Base-by-base conservation (phyloP, 2,797 vertebrate species). In the Darevskia nairensis region DNA sequence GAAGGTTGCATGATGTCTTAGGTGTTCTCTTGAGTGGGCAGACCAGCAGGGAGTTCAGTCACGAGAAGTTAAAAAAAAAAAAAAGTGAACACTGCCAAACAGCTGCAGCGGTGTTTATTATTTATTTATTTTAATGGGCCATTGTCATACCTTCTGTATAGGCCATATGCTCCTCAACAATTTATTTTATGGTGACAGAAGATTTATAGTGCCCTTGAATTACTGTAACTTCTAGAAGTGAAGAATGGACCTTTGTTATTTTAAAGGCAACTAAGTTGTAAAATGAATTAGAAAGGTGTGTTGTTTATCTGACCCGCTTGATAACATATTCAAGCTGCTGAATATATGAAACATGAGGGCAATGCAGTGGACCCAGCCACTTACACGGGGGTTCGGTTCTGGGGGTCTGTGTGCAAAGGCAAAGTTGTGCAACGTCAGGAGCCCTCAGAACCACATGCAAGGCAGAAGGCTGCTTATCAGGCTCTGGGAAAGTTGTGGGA, bases 121-220 rank as follows among this genome's bases (percentile, higher is more conserved):
- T 74, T 80, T 69, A 64, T 13, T 11, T 27, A 0, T 55, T 55
- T 55, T 35, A 76, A 80, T 85, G 46, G 81, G 86, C 88, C 89
- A 88, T 90, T 84, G 55, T 84, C 79, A 69, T 89, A 80, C 66
- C 79, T 82, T 59, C 80, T 87, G 71, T 89, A 77, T 2, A 88
- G 71, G 78, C 86, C 74, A 1, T 25, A 86, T 84, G 75, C 81
- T 92, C 74, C 11, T 78, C 69, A 80, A 81, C 4, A 10, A 77
- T 85, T 89, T 89, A 68, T 74, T 74, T 87, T 35, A 79, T 82
- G 61, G 7, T 55, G 25, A 13, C 2, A 8, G 29, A 41, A 87
- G 10, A 35, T 92, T 92, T 41, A 69, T 83, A 21, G n/a, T 0
- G 0, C 1, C 0, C 23, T 41, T 21, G n/a, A 59, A 44, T 85